Evolutionary conservation across 2,113 vertebrate genomes (phyloP).

Genomic region (Oryzias javanicus): DNA sequence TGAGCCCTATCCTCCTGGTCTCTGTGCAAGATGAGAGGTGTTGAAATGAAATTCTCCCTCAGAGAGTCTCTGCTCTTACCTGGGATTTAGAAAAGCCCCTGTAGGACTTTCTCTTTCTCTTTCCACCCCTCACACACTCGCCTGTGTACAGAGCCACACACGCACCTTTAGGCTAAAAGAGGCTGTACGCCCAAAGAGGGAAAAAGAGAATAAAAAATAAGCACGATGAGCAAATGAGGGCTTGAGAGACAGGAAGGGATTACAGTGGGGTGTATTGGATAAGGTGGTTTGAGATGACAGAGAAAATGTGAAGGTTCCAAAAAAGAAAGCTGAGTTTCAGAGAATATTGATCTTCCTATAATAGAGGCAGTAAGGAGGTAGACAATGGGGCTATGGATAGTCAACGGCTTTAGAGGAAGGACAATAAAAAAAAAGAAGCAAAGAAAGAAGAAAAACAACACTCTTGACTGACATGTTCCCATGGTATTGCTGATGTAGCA

Average conservation of each 20-base stretch:
- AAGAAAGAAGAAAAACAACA: neutral
- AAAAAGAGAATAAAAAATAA: slow-evolving; percentile 50
- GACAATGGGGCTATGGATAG: slow-evolving; percentile 20
- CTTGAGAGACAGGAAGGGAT: slow-evolving; percentile 50
- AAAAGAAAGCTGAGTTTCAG: slow-evolving; percentile 47
- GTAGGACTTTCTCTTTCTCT: slow-evolving; percentile 30
- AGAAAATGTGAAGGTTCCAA: slow-evolving; percentile 46
- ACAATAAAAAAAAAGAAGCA: neutral
- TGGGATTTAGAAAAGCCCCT: slow-evolving; percentile 74
- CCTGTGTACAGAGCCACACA: slow-evolving; percentile 9
- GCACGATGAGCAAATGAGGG: slow-evolving; percentile 50
- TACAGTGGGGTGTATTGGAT: slow-evolving; percentile 33
- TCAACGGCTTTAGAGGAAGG: slow-evolving; percentile 28
- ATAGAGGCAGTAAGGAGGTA: slow-evolving; percentile 29
- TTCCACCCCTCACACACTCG: slow-evolving; percentile 2
- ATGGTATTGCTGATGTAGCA: neutral
- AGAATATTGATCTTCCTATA: slow-evolving; percentile 59
- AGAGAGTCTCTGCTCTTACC: slow-evolving; percentile 74
- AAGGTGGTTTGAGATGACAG: slow-evolving; percentile 40
- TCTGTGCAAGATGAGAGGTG: slow-evolving; percentile 69
- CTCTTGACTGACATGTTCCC: slow-evolving; percentile 7
- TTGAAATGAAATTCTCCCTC: slow-evolving; percentile 77
- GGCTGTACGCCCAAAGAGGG: slow-evolving; percentile 29
- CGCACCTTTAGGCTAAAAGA: slow-evolving; percentile 30
- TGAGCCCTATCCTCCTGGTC: slow-evolving; percentile 59